A percentile compares a stretch with the other conserved stretches of the same genome.
Conservation (phyloP, 2,113 vertebrate species). For the Pygoscelis adeliae region DNA sequence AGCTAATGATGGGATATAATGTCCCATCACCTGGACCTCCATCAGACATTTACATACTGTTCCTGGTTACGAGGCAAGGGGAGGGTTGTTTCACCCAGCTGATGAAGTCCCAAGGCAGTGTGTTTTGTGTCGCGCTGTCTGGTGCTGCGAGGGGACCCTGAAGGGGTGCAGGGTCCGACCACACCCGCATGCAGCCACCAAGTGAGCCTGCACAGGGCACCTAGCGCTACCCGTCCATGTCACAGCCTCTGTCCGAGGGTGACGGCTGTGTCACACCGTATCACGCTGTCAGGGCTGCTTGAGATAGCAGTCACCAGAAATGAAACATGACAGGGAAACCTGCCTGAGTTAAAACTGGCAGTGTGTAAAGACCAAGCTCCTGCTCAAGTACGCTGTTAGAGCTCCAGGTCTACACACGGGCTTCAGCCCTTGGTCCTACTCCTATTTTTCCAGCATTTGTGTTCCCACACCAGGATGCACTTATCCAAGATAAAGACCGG, state of each 20-base stretch:
- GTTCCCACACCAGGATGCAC: not conserved
- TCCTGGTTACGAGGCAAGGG: not conserved
- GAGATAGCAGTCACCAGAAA: not conserved
- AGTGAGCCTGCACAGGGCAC: not conserved
- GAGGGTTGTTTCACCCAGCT: not conserved
- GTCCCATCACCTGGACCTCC: not conserved
- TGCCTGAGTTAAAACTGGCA: not conserved
- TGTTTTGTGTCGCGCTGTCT: not conserved
- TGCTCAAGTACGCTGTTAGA: not conserved
- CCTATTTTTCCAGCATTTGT: not conserved
- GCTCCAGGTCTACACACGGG: not conserved
- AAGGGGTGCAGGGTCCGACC: not conserved
- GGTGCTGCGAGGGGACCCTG: not conserved
- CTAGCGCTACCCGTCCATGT: accelerated
- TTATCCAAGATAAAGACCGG: accelerated
- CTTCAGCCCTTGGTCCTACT: not conserved
- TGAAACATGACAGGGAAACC: not conserved
- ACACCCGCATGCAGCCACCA: accelerated
- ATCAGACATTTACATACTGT: not conserved
- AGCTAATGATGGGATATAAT: not conserved
- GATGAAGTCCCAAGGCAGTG: not conserved
- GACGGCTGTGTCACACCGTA: not conserved
- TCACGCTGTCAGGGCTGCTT: not conserved
- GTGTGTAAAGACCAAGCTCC: not conserved
- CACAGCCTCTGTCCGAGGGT: not conserved